phyloP scores from a whole-genome alignment of 2,797 vertebrate genomes.

The Eulemur coronatus region DNA sequence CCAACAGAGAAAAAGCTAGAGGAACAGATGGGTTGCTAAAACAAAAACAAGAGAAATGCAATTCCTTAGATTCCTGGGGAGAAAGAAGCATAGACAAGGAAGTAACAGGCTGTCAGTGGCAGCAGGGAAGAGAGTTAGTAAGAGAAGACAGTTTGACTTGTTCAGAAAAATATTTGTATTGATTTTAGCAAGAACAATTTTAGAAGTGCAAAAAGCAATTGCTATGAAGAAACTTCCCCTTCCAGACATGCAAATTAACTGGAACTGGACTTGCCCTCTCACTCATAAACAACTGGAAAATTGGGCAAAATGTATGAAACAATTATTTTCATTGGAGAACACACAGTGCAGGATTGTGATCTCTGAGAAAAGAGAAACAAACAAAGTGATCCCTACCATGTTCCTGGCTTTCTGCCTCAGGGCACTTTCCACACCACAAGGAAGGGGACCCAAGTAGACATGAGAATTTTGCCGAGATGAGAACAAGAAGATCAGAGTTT shows the following conservation, averaged over 20 bases:
- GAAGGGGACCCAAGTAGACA: background rate
- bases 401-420: background rate
- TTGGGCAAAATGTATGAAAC: background rate
- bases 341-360: background rate
- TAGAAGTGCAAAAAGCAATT: background rate
- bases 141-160: background rate
- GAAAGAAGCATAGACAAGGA: background rate
- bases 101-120: background rate
- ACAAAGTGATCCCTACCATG: background rate
- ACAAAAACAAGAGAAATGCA: constrained; percentile 11
- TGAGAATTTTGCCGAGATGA: background rate
- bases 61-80: background rate
- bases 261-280: background rate
- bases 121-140: background rate
- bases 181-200: constrained; percentile 19
- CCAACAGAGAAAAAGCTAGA: background rate
- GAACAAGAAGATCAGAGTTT: background rate
- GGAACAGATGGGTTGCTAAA: constrained; percentile 22
- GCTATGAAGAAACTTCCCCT: background rate
- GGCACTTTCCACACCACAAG: background rate
- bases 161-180: background rate
- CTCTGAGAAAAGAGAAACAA: background rate
- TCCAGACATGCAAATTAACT: background rate
- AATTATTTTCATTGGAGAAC: constrained; percentile 27
- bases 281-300: background rate